Base-by-base conservation (phyloP, 2,797 vertebrate species). In the Cynopterus sphinx region DNA sequence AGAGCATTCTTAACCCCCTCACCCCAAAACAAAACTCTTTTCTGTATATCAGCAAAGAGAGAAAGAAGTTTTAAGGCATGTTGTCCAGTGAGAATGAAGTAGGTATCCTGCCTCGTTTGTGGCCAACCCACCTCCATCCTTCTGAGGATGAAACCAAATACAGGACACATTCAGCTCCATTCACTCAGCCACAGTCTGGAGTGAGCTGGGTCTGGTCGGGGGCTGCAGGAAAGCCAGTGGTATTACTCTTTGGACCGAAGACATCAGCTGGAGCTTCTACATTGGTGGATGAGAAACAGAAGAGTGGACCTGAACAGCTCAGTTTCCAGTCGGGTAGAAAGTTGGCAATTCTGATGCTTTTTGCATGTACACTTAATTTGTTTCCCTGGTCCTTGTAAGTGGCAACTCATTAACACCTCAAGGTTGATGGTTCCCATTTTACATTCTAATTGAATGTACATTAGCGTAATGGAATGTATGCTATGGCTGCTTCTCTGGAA, bases 341-440 rank as follows among this genome's bases (percentile, higher is more conserved):
- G 26, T 16, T 68, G 33, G 73, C 74, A 77, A 2, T 67, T 43
- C 59, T 57, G 39, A 67, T 1, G n/a, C 12, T 85, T 65, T 49
- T 12, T 22, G 87, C 22, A 61, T 10, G 15, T 26, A 41, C 9
- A 67, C 77, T 84, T 90, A 53, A 90, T 84, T 87, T 86, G 63
- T 26, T 49, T 59, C 55, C 82, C 26, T 16, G 26, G 82, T 24
- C 87, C 49, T 91, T 96, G 55, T 84, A 73, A 75, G n/a, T 43
- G 74, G 67, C 82, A 96, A 81, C 78, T 92, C 83, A 95, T 67
- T 90, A 93, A 90, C 90, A 70, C 90, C 28, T 79, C 59, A n/a
- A 89, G 65, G 70, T 43, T 5, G 33, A 65, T 31, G 74, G 75
- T 49, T 90, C 33, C 46, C 28, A 43, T 82, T 95, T 75, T 90